Evolutionary conservation across 2,888 invertebrate genomes (phyloP), one percentile per base, ranked within the genome.

Genomic region (Agonopterix heracliana): DNA sequence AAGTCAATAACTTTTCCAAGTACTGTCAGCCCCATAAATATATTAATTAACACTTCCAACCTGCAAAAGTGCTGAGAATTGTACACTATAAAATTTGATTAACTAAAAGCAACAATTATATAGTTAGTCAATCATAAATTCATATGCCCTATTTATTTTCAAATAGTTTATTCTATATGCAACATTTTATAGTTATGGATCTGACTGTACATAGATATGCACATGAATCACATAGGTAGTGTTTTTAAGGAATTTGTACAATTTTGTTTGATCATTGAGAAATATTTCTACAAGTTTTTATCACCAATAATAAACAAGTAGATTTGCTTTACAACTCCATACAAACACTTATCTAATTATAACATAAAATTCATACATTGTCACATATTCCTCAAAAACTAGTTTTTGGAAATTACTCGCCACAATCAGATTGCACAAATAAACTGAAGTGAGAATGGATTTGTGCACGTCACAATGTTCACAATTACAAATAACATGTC

Each of bases 381-480:
- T 40, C n/a, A 11, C 11, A n/a, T 11, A 40, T 11, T 48, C 44
- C 44, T 48, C 36, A 47, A 46, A 50, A 47, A 47, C 35, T 46
- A 26, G 26, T 41, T 43, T 43, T 26, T 26, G 26, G 26, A 26
- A 49, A 46, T 34, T 49, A 50, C 46, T 50, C 41, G 41, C 26
- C 43, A 55, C 52, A 55, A 48, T 48, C 43, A 53, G 44, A 58
- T 54, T 52, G 52, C 49, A 57, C 50, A 47, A 43, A 53, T 49
- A 45, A 52, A 26, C 9, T 54, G 51, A 55, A 53, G 42, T 55
- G 55, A 62, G 61, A 56, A 54, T 48, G 47, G 58, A 60, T 59
- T 81, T 81, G 80, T 82, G 82, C 78, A 77, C 67, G 59, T 64
- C 66, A 71, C 66, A 70, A 64, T 64, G 56, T 61, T 59, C 55